A percentile compares a stretch with the other conserved stretches of the same genome.
Evolutionary conservation across 1,140 invertebrate genomes (phyloP).

Genomic region (Bombyx mandarina): DNA sequence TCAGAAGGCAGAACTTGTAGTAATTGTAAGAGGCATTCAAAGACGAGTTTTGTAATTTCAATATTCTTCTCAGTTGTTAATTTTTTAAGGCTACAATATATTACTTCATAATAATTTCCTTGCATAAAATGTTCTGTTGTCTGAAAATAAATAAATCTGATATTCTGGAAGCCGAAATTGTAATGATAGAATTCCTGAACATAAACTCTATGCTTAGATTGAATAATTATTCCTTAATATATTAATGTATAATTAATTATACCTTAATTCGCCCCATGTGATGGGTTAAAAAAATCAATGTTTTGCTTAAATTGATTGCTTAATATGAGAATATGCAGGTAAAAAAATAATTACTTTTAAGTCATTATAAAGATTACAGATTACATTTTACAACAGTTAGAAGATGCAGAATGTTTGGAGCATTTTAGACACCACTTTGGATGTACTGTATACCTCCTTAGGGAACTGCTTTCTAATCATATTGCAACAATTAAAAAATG

Average conservation of each 20-base stretch:
- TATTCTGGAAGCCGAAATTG: slow-evolving; percentile 5
- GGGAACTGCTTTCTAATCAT: too few species aligned
- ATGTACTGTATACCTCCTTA: too few species aligned
- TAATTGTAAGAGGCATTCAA: slow-evolving; percentile 31
- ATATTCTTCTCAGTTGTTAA: slow-evolving; percentile 30
- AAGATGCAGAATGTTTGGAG: too few species aligned
- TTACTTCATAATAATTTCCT: slow-evolving; percentile 56
- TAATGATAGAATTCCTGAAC: not conserved
- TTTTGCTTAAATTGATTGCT: not conserved
- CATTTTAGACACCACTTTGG: too few species aligned
- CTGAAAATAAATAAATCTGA: slow-evolving; percentile 21
- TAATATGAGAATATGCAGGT: not conserved
- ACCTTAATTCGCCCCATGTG: not conserved
- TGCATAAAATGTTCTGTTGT: slow-evolving; percentile 27
- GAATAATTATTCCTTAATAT: not conserved
- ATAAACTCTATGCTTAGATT: not conserved
- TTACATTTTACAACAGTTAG: too few species aligned
- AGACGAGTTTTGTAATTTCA: slow-evolving; percentile 34
- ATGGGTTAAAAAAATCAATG: not conserved
- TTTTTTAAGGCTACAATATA: slow-evolving; percentile 38
- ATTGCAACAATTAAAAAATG: too few species aligned
- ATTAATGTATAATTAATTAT: not conserved
- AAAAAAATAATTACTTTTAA: too few species aligned
- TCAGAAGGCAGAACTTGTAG: slow-evolving; percentile 27
- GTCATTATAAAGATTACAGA: too few species aligned